Evolutionary conservation across 2,797 vertebrate genomes (phyloP).

Genomic region (Lithobates sylvaticus): DNA sequence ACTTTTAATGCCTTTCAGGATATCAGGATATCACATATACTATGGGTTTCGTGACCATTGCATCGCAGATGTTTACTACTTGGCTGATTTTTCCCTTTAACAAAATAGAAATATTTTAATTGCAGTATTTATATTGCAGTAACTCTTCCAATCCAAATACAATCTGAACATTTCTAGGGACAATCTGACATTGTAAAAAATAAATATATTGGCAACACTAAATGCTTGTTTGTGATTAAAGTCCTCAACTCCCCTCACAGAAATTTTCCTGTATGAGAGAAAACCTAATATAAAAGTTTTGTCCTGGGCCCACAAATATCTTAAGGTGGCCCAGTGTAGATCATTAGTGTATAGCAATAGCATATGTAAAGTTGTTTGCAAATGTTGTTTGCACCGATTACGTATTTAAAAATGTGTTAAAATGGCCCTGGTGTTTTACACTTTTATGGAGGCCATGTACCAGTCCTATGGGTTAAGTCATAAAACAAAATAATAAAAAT

Average conservation of each 20-base stretch:
- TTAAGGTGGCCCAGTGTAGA: not conserved
- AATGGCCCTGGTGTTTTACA: constrained; percentile 42
- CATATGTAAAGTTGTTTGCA: not conserved
- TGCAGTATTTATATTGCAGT: not conserved
- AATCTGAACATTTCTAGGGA: not conserved
- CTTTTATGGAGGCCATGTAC: constrained; percentile 44
- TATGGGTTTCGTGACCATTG: no score
- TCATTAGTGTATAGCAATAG: not conserved
- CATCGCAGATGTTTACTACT: no score
- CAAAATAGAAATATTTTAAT: no score
- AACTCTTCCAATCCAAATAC: not conserved
- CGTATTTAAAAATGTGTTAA: constrained; percentile 33
- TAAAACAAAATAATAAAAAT: constrained; percentile 54
- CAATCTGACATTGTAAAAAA: not conserved
- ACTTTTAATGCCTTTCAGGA: no score
- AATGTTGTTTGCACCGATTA: constrained; percentile 31
- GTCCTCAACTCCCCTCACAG: no score
- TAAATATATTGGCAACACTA: not conserved
- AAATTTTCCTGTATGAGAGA: not conserved
- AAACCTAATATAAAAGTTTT: not conserved
- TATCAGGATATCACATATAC: no score
- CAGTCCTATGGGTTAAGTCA: constrained; percentile 42
- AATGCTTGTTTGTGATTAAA: no score
- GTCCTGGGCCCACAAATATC: not conserved
- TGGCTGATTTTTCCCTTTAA: no score